Evolutionary conservation across 2,888 invertebrate species (phyloP).

Genomic region (Aphodius granarius): DNA sequence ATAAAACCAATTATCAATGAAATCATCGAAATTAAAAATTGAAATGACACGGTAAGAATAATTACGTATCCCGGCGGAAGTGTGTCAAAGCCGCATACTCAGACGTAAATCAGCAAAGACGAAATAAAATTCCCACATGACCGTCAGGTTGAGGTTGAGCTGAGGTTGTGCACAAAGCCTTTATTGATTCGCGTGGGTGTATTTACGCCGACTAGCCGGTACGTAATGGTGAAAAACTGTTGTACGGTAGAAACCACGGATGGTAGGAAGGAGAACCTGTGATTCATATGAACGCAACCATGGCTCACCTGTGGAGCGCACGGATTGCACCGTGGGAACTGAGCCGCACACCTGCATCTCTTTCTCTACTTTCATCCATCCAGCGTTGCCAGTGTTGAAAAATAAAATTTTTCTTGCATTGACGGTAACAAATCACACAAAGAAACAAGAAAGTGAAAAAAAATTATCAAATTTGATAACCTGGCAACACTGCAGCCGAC

Average conservation of each 20-base stretch:
- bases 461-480: too few relatives aligned
- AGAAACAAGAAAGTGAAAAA: too few relatives aligned
- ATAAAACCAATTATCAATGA: background rate
- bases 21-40: background rate
- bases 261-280: background rate
- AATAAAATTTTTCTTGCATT: too few relatives aligned
- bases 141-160: background rate
- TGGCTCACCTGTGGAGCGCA: background rate
- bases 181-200: background rate
- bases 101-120: background rate
- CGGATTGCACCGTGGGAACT: conserved; percentile 24
- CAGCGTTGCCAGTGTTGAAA: too few relatives aligned
- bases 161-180: background rate
- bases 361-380: background rate
- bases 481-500: too few relatives aligned
- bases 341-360: conserved; percentile 28
- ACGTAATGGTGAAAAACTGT: background rate
- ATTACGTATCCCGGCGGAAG: background rate
- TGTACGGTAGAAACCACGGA: background rate
- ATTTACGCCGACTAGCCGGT: background rate
- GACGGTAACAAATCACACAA: too few relatives aligned
- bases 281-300: background rate
- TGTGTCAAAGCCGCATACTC: background rate
- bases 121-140: background rate
- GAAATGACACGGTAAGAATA: background rate